Base-by-base conservation (phyloP, 2,888 invertebrate genomes). In the Apotomis betuletana region DNA sequence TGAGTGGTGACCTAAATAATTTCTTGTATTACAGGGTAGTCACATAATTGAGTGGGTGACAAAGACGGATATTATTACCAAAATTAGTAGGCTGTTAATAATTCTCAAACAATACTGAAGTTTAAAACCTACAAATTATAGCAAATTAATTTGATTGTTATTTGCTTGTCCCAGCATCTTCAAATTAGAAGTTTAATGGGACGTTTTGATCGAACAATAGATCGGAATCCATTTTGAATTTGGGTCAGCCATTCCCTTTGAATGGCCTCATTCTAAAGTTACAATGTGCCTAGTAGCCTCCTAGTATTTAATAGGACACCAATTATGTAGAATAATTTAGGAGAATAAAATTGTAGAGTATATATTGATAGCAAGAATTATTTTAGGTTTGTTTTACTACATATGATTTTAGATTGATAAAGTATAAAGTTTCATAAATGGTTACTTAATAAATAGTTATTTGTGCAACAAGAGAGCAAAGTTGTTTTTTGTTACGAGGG, bases 101-200 rank as follows among this genome's bases (percentile, higher is more conserved):
- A 49, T 49, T 49, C 9, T 2, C 49, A 49, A 49, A 49, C 49
- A 49, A 12, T 10, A 1, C 9, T 49, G 9, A 49, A 49, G 49
- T 10, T 49, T 49, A 49, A 12, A 49, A 10, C 49, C 49, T 49
- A 10, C 41, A n/a, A n/a, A 1, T 10, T 13, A 38, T 6, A 41
- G 38, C 6, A 38, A 59, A 59, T 41, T 38, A 59, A 62, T 69
- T 69, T 69, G 69, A 69, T 36, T 44, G 46, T 36, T 55, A 36
- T 62, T 52, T 57, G 36, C 44, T 57, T 58, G 55, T 57, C n/a
- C 36, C 36, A 36, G 27, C 15, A 38, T 49, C 69, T 49, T 36
- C 36, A 55, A 46, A 69, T 46, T 46, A 36, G 61, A 55, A 27
- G 44, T 15, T 49, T 55, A 49, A 36, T 62, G 55, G 69, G 13